Base-by-base conservation (phyloP, 2,888 invertebrate species). In the Lasioglossum villosulum region DNA sequence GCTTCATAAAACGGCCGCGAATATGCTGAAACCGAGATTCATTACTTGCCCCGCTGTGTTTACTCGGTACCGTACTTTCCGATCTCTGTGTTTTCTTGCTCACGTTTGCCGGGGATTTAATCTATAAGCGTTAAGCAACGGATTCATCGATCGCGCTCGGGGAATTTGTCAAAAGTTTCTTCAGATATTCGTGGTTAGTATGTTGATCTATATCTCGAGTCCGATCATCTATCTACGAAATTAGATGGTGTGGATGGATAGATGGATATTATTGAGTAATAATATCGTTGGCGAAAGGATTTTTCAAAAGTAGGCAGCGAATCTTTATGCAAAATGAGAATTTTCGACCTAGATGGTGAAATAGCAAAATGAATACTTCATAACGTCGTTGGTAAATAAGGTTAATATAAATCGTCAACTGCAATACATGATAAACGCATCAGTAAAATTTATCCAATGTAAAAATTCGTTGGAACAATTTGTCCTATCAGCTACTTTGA, bases 21-120 rank as follows among this genome's bases (percentile, higher is more conserved):
- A 71, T 71, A 42, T 42, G 71, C 42, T 42, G 71, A n/a, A 71
- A 45, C 27, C 23, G 42, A 39, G 42, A 71, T 71, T 71, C 71
- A 71, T 42, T 42, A 71, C 42, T 39, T 37, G 39, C n/a, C 42
- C 14, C 6, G 39, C 42, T 71, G 37, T 71, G 42, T 71, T 16
- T 42, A 70, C 16, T 45, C 66, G n/a, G 71, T 16, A 16, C 27
- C 27, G n/a, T 14, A 27, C 37, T 71, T 42, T 27, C 34, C 34
- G 37, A 68, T 68, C 34, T 68, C 66, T 37, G 3, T 68, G 30
- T 68, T 34, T 37, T 68, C 66, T 23, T 37, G 34, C 1, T 23
- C 34, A 1, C 19, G 34, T 37, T 68, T 37, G 3, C n/a, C 52
- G n/a, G 3, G 56, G 56, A 56, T 56, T 56, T 56, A 56, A 56